phyloP scores from a whole-genome alignment of 2,113 vertebrate species.

The Myrmecophaga tridactyla region DNA sequence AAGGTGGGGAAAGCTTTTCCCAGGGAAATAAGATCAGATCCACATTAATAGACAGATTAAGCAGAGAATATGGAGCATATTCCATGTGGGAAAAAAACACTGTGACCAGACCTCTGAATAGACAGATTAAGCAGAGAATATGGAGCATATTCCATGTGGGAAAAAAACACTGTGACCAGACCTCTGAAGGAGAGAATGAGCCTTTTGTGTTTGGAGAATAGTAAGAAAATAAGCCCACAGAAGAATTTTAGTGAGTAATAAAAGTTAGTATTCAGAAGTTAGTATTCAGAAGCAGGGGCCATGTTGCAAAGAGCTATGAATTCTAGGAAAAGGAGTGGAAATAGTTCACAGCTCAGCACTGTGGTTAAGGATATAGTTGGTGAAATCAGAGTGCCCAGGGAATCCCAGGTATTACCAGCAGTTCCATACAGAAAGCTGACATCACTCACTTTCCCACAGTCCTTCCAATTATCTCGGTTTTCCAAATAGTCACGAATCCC shows the following conservation, averaged over 20 bases:
- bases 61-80: not conserved
- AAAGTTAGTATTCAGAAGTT: not conserved
- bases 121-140: not conserved
- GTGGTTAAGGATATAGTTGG: not conserved
- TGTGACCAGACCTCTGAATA: not conserved
- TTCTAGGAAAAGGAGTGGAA: not conserved
- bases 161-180: not conserved
- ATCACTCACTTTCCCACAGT: not conserved
- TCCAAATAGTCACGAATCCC: not conserved
- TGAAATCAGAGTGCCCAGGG: not conserved
- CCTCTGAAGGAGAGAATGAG: not conserved
- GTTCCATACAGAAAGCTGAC: no score
- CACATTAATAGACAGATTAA: not conserved
- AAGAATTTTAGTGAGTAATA: not conserved
- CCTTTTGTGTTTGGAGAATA: rapidly evolving
- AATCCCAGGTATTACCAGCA: not conserved
- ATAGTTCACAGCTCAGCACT: not conserved
- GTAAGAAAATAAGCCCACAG: not conserved
- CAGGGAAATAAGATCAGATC: not conserved
- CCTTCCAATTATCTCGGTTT: not conserved
- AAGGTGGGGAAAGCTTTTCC: not conserved
- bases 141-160: rapidly evolving
- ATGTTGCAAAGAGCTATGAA: not conserved
- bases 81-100: rapidly evolving
- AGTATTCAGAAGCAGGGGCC: not conserved